Base-by-base conservation (phyloP, 30 jellyfish, hydroid and myxozoan genomes). In the Morbakka virulenta region DNA sequence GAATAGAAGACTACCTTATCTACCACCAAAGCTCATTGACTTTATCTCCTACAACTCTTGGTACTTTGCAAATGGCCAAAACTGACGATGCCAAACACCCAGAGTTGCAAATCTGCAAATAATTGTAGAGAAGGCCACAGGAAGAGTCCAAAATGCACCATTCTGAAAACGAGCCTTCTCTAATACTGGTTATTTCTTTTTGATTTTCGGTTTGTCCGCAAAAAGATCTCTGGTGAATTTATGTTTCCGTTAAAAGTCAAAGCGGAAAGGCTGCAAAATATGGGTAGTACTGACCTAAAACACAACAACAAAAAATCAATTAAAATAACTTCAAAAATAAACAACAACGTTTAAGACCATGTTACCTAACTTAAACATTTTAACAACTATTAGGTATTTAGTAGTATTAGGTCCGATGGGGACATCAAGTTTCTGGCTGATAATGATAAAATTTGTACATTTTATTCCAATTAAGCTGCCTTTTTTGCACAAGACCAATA, bases 71-170 rank as follows among this genome's bases (percentile, higher is more conserved):
- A 41, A 66, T 79, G 86, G 4, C 26, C 28, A 32, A 31, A 48
- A n/a, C 61, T 2, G 90, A 66, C n/a, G 90, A 64, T 11, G 27
- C 20, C 3, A 28, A 31, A 79, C 90, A 79, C 25, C 82, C 22
- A 25, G 33, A 2, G 35, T 81, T 47, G 93, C 89, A 29, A 81
- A 81, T 71, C 87, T 81, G 6, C 27, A 87, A 32, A 81, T 81
- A 24, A 68, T 64, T 34, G 87, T 81, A 2, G 93, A 71, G 62
- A 85, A 70, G 47, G 93, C 93, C 0, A 81, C 57, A 0, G 1
- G 82, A 4, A 0, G 89, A 17, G 35, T 70, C 22, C 69, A 81
- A 71, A 20, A 12, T 81, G 13, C 62, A 0, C 33, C 0, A 69
- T 81, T 50, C 41, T 69, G 49, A 29, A 81, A 31, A 26, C 28